Conservation (phyloP, 35 echinoderm and acorn worm species). For the Acanthaster planci region DNA sequence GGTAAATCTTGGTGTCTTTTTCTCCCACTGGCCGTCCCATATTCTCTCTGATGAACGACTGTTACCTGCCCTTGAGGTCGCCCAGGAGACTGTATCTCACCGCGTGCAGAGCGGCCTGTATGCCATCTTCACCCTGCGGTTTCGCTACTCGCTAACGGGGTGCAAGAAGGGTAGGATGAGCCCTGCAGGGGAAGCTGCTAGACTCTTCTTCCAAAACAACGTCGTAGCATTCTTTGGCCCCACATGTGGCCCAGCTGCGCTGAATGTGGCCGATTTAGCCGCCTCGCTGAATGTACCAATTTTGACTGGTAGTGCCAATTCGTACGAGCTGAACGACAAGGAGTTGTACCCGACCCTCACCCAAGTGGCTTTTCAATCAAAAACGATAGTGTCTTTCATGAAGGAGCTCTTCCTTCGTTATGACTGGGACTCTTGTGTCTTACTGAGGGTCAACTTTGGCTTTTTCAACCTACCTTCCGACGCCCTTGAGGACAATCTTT, state of each 20-base stretch:
- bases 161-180: background rate
- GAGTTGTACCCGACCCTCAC: slow-evolving; percentile 28
- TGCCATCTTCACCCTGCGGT: background rate
- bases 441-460: background rate
- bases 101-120: background rate
- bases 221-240: slow-evolving; percentile 39
- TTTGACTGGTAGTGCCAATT: slow-evolving; percentile 15
- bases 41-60: background rate
- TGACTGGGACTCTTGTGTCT: background rate
- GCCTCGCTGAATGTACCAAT: slow-evolving; percentile 38
- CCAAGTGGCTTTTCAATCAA: background rate
- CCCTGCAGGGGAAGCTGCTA: background rate
- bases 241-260: background rate
- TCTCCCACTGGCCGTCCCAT: no score
- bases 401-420: background rate
- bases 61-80: slow-evolving; percentile 37
- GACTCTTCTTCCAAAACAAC: background rate
- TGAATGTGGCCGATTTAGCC: slow-evolving; percentile 8
- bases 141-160: background rate
- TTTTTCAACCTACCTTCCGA: background rate
- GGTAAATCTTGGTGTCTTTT: no score
- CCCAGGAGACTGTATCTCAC: background rate
- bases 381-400: background rate
- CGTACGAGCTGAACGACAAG: slow-evolving; percentile 7
- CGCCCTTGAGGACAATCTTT: background rate